Percentiles rank a stretch among this genome's conserved stretches.
phyloP scores from a whole-genome alignment of 2,888 invertebrate species.

The Acleris holmiana region DNA sequence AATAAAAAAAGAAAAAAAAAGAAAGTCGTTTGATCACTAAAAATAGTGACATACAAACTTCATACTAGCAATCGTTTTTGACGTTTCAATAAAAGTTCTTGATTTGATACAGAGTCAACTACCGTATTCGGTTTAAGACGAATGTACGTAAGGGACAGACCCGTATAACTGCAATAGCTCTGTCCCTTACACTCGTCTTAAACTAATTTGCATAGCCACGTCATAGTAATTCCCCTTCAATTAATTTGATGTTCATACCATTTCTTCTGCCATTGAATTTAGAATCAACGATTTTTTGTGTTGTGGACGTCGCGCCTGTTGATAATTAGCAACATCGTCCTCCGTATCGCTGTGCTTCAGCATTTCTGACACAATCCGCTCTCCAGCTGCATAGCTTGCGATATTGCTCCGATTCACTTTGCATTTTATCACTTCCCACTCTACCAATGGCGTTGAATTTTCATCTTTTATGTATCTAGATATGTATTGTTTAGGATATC shows the following conservation, averaged over 20 bases:
- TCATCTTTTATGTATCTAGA: conserved; percentile 1
- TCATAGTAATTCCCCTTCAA: conserved; percentile 12
- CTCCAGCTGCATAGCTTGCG: conserved; percentile 2
- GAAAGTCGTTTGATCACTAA: too few relatives aligned
- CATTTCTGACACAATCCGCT: conserved; percentile 13
- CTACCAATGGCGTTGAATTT: neutral
- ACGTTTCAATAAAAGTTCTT: too few relatives aligned
- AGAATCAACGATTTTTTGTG: conserved; percentile 11
- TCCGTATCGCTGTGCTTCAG: conserved; percentile 23
- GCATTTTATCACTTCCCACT: conserved; percentile 1
- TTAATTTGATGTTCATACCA: conserved; percentile 21
- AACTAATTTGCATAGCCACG: too few relatives aligned
- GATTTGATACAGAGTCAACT: too few relatives aligned
- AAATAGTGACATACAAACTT: too few relatives aligned
- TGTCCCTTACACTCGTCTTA: too few relatives aligned
- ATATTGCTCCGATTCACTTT: conserved; percentile 5
- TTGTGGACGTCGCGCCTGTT: conserved; percentile 20
- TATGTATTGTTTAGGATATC: conserved; percentile 4
- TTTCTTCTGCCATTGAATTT: conserved; percentile 20
- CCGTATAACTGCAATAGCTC: too few relatives aligned
- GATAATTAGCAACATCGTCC: conserved; percentile 23
- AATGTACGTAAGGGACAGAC: too few relatives aligned
- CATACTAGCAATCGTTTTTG: too few relatives aligned
- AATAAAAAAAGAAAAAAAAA: too few relatives aligned
- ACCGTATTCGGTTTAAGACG: neutral